Conservation (phyloP, 2,113 vertebrate species). For the Aphyosemion australe region DNA sequence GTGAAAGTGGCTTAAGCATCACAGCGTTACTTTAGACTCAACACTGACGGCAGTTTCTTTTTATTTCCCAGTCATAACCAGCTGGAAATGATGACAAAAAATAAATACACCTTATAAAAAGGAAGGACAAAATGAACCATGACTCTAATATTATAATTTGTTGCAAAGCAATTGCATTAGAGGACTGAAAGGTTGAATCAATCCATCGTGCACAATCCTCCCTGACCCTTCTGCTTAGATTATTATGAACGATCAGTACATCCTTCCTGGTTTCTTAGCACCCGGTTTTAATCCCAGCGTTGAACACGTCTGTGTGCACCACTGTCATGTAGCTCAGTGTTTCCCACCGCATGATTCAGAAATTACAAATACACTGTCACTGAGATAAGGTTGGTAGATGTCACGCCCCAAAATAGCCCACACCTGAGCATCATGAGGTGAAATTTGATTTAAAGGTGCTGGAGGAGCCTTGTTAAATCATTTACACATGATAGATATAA, state of each 20-base stretch:
- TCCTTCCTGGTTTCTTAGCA: constrained; percentile 39
- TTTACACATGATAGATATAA: constrained; percentile 16
- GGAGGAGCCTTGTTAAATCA: constrained; percentile 7
- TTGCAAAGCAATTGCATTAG: constrained; percentile 68
- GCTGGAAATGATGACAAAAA: constrained; percentile 5
- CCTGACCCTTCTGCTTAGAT: constrained; percentile 51
- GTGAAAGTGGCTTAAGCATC: background rate
- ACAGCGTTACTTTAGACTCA: constrained; percentile 1
- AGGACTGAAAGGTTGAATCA: constrained; percentile 51
- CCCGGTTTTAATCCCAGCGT: constrained; percentile 32
- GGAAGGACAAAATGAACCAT: constrained; percentile 8
- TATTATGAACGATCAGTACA: constrained; percentile 51
- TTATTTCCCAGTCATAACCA: constrained; percentile 1
- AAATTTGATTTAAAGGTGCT: constrained; percentile 26
- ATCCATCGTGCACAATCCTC: constrained; percentile 44
- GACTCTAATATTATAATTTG: constrained; percentile 48
- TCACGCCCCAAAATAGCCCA: constrained; percentile 39
- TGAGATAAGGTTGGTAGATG: constrained; percentile 22
- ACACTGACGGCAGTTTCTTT: background rate
- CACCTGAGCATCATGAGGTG: constrained; percentile 8
- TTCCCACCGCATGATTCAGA: constrained; percentile 37
- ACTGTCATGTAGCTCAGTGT: constrained; percentile 1
- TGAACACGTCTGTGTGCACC: constrained; percentile 19
- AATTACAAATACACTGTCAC: constrained; percentile 41
- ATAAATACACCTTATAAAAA: background rate